Conservation (phyloP, 1,140 invertebrate genomes). For the Megalopta genalis region DNA sequence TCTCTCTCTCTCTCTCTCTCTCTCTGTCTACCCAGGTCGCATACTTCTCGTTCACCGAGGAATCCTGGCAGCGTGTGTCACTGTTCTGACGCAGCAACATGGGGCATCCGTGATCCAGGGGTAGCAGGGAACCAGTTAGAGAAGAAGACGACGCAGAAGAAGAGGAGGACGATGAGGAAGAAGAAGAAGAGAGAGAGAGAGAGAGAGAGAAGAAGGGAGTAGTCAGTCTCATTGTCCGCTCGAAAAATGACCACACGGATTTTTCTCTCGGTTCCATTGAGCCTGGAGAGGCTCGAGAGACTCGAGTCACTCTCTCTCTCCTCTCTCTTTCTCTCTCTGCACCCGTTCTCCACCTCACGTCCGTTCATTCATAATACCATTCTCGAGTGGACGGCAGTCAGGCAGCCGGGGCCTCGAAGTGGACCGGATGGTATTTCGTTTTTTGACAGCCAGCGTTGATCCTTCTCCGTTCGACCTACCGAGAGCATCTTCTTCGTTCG, state of each 20-base stretch:
- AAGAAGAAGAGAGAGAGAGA: constrained; percentile 13
- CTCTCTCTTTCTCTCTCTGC: constrained; percentile 53
- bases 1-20: constrained; percentile 34
- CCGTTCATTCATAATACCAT: constrained; percentile 64
- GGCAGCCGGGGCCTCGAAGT: constrained; percentile 59
- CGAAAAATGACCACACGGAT: constrained; percentile 74
- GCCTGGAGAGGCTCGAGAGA: constrained; percentile 65
- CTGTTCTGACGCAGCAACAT: constrained; percentile 65
- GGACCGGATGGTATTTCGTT: constrained; percentile 76
- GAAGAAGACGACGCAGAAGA: no score
- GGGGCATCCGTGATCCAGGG: constrained; percentile 36
- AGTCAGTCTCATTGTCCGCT: constrained; percentile 54
- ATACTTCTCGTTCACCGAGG: constrained; percentile 19
- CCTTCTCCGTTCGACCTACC: constrained; percentile 56
- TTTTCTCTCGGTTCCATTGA: constrained; percentile 73
- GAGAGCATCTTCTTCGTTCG: constrained; percentile 36
- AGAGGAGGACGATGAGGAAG: not conserved
- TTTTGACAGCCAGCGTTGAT: constrained; percentile 62
- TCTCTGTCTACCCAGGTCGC: constrained; percentile 12
- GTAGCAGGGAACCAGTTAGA: no score
- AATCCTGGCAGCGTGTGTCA: constrained; percentile 58
- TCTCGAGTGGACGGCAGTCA: constrained; percentile 63
- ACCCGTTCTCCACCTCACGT: constrained; percentile 45
- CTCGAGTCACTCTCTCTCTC: constrained; percentile 68
- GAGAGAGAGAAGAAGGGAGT: constrained; percentile 11